Base-by-base conservation (phyloP, 2,797 vertebrate species). In the Scarus forsteni region DNA sequence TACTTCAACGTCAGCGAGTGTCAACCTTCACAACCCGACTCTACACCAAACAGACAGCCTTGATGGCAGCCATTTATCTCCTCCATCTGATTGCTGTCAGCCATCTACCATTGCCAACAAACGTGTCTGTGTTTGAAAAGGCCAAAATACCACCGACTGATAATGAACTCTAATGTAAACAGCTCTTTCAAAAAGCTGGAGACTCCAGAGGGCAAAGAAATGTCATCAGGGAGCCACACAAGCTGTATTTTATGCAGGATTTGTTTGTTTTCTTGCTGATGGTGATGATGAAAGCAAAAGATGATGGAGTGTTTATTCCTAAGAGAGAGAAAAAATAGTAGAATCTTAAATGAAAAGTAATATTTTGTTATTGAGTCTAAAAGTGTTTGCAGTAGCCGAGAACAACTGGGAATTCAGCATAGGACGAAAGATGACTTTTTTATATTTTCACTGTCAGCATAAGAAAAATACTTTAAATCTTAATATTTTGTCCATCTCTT, bases 61-160 rank as follows among this genome's bases (percentile, higher is more conserved):
- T 59, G 52, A 76, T 84, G 84, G 83, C 85, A 86, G 75, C 76
- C 75, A 82, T 89, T 92, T 84, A 91, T 89, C 89, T 86, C 70
- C 62, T 27, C 62, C 75, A 83, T 89, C 85, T 84, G 80, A 90
- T 78, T 72, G 73, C 77, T 49, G 68, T 84, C 84, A 82, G 66
- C 75, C 42, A 38, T 63, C 71, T 83, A 54, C 70, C 43, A n/a
- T 61, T 70, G 79, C 81, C 71, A 68, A 66, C 36, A 13, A 73
- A 78, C 5, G 51, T 62, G 60, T 67, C 46, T 34, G 66, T 60
- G 42, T 73, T 35, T 0, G 45, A 74, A 70, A 77, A 60, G 58
- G 73, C 56, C 10, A 59, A 60, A 70, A 73, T 60, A 60, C 61
- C 49, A 44, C 39, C n/a, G 12, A 66, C 39, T 70, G 57, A 76